A percentile compares a stretch with the other conserved stretches of the same genome.
phyloP scores from a whole-genome alignment of 2,797 vertebrate genomes.

The Coendou prehensilis region DNA sequence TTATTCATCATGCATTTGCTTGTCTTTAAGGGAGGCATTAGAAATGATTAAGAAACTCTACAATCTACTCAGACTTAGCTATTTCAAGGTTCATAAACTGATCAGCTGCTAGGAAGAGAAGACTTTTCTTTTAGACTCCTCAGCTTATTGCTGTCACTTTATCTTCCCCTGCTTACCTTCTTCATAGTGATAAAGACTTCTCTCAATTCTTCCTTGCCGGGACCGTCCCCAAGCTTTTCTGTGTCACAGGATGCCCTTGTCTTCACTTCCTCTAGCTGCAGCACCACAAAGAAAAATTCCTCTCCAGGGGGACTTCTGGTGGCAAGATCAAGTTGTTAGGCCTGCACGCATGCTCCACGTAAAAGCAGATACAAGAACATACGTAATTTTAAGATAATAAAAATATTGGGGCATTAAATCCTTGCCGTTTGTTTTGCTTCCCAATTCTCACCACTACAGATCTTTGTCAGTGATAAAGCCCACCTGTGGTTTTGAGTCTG shows the following conservation, averaged over 20 bases:
- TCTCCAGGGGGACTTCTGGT: background rate
- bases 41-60: slow-evolving; percentile 36
- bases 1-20: background rate
- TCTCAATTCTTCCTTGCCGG: background rate
- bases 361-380: slow-evolving; percentile 20
- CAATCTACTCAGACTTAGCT: background rate
- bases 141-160: background rate
- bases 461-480: background rate
- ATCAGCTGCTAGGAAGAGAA: background rate
- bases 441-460: background rate
- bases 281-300: slow-evolving; percentile 7
- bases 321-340: slow-evolving; percentile 18
- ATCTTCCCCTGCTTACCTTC: background rate
- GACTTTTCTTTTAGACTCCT: background rate
- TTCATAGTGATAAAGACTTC: background rate
- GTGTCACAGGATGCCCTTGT: background rate
- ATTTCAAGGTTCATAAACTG: background rate
- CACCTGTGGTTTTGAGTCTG: background rate
- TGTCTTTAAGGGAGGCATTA: background rate
- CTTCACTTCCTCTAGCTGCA: background rate
- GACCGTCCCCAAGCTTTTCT: background rate
- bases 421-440: background rate
- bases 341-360: slow-evolving; percentile 11
- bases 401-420: background rate
- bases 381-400: slow-evolving; percentile 56